phyloP scores from a whole-genome alignment of 2,888 invertebrate genomes.

The Pteria penguin region DNA sequence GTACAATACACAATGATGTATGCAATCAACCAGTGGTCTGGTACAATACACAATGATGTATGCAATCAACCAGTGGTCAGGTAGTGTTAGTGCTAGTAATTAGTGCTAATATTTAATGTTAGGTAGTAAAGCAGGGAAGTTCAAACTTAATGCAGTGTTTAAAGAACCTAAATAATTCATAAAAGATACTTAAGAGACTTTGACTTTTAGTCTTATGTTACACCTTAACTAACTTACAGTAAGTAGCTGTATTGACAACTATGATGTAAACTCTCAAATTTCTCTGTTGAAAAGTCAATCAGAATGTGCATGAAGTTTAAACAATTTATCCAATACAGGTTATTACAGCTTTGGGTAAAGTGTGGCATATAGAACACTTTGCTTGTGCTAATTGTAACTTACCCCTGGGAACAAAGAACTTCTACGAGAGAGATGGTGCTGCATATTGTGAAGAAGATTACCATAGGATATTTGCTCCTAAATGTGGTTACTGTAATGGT shows the following conservation, averaged over 20 bases:
- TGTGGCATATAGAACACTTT: conserved; percentile 99
- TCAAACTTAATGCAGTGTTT: neutral
- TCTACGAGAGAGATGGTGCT: conserved; percentile 97
- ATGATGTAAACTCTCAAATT: neutral
- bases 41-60: conserved; percentile 96
- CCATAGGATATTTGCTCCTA: conserved; percentile 98
- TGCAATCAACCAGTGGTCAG: conserved; percentile 99
- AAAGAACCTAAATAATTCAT: no score
- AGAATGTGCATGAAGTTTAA: no score
- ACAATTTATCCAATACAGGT: conserved; percentile 82
- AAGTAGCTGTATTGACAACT: neutral
- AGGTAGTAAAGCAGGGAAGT: neutral
- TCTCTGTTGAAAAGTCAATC: no score
- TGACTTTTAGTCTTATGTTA: no score
- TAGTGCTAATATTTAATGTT: neutral
- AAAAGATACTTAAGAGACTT: no score
- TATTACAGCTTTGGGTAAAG: conserved; percentile 97
- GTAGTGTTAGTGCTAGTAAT: conserved; percentile 61
- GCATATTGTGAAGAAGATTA: conserved; percentile 99
- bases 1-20: no score
- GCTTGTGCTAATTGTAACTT: conserved; percentile 97
- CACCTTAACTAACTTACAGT: no score
- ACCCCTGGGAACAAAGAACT: conserved; percentile 97
- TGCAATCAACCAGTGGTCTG: neutral
- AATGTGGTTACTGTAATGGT: conserved; percentile 99